These are phyloP conservation scores for Myxocyprinus asiaticus DNA, from an alignment of 2,113 vertebrate genomes.

Conservation along the genomic window DNA sequence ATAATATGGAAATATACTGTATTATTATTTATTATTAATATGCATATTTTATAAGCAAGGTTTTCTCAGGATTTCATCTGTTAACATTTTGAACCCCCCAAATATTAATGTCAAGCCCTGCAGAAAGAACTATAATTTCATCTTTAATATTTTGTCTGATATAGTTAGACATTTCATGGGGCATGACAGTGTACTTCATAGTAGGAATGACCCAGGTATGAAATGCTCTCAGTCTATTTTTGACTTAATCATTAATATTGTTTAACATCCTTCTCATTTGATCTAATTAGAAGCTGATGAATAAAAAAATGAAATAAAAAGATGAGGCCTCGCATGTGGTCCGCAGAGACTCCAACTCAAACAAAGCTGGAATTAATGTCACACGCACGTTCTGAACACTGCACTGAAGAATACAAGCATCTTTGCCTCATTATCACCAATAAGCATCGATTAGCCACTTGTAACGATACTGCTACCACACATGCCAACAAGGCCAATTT, in stretches of 20 bases:
- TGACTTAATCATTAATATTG: neutral
- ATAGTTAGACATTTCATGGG: too few relatives aligned
- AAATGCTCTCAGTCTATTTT: neutral
- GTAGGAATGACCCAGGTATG: neutral
- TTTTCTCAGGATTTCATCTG: too few relatives aligned
- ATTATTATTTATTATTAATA: too few relatives aligned
- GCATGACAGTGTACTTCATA: too few relatives aligned
- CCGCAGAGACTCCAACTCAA: neutral
- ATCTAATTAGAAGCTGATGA: slow-evolving; percentile 1
- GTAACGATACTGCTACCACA: slow-evolving; percentile 19
- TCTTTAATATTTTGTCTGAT: too few relatives aligned
- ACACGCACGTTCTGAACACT: neutral
- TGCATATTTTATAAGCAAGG: too few relatives aligned
- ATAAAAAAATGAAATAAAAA: slow-evolving; percentile 2
- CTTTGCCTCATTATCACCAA: slow-evolving; percentile 47
- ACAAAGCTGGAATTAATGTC: slow-evolving; percentile 24
- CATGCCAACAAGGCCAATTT: slow-evolving; percentile 39
- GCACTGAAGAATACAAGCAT: neutral
- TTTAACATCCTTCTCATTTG: neutral
- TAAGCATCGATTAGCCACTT: slow-evolving; percentile 38
- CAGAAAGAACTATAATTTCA: too few relatives aligned
- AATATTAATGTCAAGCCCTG: too few relatives aligned
- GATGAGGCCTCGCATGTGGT: neutral
- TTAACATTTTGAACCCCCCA: too few relatives aligned
- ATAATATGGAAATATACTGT: too few relatives aligned